Conservation (phyloP, 2,797 vertebrate genomes). For the Platalea minor region DNA sequence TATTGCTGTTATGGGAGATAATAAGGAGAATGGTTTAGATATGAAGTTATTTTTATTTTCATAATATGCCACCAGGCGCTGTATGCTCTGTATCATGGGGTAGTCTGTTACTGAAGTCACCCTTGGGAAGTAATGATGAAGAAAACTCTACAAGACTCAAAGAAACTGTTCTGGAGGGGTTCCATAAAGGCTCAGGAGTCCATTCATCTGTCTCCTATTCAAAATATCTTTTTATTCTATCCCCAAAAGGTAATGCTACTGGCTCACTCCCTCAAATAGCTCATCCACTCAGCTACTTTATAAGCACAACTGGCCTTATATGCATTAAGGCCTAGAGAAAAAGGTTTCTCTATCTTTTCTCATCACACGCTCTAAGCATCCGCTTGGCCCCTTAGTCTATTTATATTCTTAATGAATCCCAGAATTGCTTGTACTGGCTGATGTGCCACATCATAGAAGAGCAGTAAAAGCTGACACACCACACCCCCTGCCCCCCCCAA, state of each 20-base stretch:
- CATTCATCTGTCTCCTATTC: not conserved
- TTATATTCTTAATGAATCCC: not conserved
- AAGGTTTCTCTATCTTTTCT: not conserved
- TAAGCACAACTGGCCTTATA: not conserved
- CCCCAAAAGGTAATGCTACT: not conserved
- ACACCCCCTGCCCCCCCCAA: too few species aligned
- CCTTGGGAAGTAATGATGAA: not conserved
- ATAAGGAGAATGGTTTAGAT: not conserved
- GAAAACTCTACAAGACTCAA: not conserved
- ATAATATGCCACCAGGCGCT: not conserved
- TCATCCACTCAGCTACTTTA: not conserved
- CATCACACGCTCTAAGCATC: not conserved
- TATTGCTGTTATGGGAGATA: conserved; percentile 26
- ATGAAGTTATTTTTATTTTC: conserved; percentile 33
- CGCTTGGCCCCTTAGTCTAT: not conserved
- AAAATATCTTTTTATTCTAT: not conserved
- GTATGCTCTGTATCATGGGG: not conserved
- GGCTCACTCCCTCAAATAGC: not conserved
- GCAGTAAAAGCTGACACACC: not conserved
- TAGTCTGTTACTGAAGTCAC: not conserved
- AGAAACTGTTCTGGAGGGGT: not conserved
- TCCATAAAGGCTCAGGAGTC: not conserved
- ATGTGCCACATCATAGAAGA: not conserved
- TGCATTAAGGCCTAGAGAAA: not conserved
- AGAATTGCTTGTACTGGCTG: not conserved